Conservation (phyloP, 2,888 invertebrate genomes). For the Lasius platythorax region DNA sequence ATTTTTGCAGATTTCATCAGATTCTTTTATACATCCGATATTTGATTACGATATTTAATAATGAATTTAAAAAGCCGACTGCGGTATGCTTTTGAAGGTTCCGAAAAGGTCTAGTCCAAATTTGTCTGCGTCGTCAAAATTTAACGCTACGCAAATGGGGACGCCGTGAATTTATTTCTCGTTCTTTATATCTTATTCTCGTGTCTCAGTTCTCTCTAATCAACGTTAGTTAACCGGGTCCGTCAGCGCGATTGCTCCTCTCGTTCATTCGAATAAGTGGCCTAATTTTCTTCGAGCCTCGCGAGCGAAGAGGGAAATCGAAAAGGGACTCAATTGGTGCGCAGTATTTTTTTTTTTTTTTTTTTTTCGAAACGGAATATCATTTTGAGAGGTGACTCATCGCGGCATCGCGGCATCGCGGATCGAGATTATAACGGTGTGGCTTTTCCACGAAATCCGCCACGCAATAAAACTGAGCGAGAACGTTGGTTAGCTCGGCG, state of each 20-base stretch:
- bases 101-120: background rate
- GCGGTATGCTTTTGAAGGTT: background rate
- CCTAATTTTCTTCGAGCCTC: conserved; percentile 2
- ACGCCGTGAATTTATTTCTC: conserved; percentile 16
- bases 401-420: conserved; percentile 40
- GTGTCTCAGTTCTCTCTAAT: conserved; percentile 33
- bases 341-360: conserved; percentile 23
- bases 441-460: conserved; percentile 69
- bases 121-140: background rate
- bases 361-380: conserved; percentile 53
- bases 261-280: background rate
- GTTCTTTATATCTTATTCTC: conserved; percentile 32
- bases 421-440: conserved; percentile 67
- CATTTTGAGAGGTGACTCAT: conserved; percentile 67
- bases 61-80: background rate
- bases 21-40: background rate
- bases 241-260: conserved; percentile 2
- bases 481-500: conserved; percentile 60
- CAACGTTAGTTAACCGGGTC: conserved; percentile 25
- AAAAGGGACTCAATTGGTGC: conserved; percentile 15
- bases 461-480: conserved; percentile 63
- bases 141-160: conserved; percentile 19
- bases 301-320: conserved; percentile 14
- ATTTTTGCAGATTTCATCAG: conserved; percentile 23
- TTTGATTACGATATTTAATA: conserved; percentile 40